Evolutionary conservation across 2,888 invertebrate species (phyloP), one percentile per base, ranked within the genome.

Genomic region (Cosmopolites sordidus): DNA sequence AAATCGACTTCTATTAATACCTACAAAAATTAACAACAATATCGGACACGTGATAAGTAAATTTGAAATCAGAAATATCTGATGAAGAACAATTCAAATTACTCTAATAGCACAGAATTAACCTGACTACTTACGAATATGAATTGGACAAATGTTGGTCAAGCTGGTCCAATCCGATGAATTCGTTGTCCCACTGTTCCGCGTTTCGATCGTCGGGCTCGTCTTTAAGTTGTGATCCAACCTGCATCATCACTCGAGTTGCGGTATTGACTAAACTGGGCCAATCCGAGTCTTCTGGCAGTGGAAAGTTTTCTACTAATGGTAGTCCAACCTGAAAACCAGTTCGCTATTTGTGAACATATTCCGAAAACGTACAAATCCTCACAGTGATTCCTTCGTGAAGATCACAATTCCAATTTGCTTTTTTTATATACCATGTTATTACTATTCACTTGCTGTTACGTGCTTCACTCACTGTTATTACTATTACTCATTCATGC

Each of bases 241-340:
- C 68, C 52, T 69, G 67, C 62, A 67, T 66, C 62, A 70, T 63
- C 33, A 66, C 88, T 55, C 85, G 77, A 0, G 87, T 87, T 22
- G 89, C 89, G 1, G 89, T 87, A 66, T 88, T 86, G 1, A 90
- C 89, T 16, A 90, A 77, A 65, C 85, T 83, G 9, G 86, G 82
- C 91, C 91, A 90, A 71, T 90, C 89, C 63, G 87, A 79, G 40
- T 85, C 83, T 30, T 82, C 79, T 2, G 85, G 80, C 67, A 87
- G 83, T 0, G 87, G 84, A 48, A 86, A 74, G 42, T 75, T 71
- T 41, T 73, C 73, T 1, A 73, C 67, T 39, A 70, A 68, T 5
- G 68, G 66, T 12, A 67, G 58, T 6, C 68, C 66, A 12, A 57
- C 57, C 56, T 56, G 29, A 16, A 44, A 22, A 15, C 11, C 8